phyloP scores from a whole-genome alignment of 2,888 invertebrate species.

The Drosophila macrothrix region DNA sequence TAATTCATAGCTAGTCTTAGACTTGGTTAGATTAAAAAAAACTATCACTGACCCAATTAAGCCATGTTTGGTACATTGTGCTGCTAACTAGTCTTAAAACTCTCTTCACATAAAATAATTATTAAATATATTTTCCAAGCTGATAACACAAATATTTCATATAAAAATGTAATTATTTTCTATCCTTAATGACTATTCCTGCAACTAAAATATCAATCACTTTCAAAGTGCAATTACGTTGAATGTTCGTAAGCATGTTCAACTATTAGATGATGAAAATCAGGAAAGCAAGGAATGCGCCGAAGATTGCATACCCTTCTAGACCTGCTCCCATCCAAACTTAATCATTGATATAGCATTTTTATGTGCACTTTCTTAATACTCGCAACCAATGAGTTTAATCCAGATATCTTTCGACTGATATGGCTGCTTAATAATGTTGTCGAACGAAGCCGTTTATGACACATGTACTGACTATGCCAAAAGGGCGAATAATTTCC shows the following conservation, averaged over 20 bases:
- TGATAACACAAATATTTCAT: neutral
- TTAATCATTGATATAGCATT: neutral
- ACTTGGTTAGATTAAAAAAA: neutral
- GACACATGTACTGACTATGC: neutral
- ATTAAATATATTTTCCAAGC: neutral
- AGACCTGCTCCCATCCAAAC: neutral
- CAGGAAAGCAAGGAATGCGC: too few species aligned
- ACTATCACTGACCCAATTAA: neutral
- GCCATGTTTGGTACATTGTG: neutral
- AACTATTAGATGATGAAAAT: neutral
- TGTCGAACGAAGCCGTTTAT: neutral
- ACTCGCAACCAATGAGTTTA: neutral
- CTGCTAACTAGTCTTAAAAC: neutral
- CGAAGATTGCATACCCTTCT: neutral
- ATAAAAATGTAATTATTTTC: neutral
- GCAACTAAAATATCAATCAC: neutral
- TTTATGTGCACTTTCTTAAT: neutral
- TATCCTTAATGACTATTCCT: neutral
- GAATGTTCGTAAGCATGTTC: neutral
- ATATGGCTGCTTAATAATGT: neutral
- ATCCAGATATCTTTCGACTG: neutral
- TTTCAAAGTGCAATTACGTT: conserved; percentile 7
- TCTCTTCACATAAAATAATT: neutral
- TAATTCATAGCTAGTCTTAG: too few species aligned
- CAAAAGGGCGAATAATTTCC: neutral